Evolutionary conservation across 1,140 invertebrate species (phyloP).

Genomic region (Thaumatotibia leucotreta): DNA sequence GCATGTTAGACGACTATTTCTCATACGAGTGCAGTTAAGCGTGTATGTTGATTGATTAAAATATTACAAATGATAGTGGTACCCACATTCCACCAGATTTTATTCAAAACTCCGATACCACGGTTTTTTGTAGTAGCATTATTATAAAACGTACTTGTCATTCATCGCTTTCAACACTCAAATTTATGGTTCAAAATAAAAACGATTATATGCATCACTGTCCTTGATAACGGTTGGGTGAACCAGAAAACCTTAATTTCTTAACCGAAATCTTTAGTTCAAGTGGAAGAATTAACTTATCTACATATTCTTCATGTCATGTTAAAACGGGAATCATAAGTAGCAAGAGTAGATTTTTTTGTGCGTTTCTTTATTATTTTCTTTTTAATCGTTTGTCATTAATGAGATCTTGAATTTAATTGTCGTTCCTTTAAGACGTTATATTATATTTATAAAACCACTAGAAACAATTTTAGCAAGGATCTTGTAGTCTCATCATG

Average conservation of each 20-base stretch:
- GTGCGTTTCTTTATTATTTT: not conserved
- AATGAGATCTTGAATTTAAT: no score
- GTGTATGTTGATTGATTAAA: not conserved
- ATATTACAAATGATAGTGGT: not conserved
- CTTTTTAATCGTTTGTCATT: not conserved
- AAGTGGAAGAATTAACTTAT: not conserved
- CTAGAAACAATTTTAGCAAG: no score
- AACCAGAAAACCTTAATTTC: not conserved
- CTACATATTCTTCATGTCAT: no score
- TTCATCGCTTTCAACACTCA: no score
- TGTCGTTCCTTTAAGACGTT: no score
- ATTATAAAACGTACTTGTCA: not conserved
- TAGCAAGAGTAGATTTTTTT: not conserved
- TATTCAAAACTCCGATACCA: not conserved
- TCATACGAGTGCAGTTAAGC: not conserved
- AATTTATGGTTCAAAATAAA: no score
- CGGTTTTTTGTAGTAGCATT: not conserved
- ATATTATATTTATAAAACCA: no score
- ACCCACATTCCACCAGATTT: not conserved
- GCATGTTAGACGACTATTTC: not conserved
- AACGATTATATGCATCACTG: not conserved
- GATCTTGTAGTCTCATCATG: no score
- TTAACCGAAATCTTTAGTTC: not conserved
- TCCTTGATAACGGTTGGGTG: not conserved
- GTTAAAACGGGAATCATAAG: not conserved